Evolutionary conservation across 2,113 vertebrate species (phyloP).

Genomic region (Gallinago jamesoni): DNA sequence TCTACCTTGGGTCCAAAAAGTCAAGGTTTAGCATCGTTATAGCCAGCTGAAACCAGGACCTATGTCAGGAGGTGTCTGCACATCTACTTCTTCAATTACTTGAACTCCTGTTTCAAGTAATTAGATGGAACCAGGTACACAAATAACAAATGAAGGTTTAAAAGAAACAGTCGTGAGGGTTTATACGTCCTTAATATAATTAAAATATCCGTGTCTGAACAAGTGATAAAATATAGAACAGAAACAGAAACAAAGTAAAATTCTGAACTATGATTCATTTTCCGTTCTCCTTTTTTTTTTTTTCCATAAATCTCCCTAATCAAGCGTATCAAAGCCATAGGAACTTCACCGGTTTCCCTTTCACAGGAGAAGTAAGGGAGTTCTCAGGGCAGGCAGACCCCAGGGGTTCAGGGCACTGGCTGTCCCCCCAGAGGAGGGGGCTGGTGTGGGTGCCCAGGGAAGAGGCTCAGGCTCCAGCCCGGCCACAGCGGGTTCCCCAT

Average conservation of each 20-base stretch:
- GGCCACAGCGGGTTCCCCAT: neutral
- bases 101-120: neutral
- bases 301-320: neutral
- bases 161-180: neutral
- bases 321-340: neutral
- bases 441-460: neutral
- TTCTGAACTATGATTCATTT: neutral
- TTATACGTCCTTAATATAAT: neutral
- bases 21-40: neutral
- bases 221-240: neutral
- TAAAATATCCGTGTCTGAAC: neutral
- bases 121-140: neutral
- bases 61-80: neutral
- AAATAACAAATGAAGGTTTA: neutral
- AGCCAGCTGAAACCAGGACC: neutral
- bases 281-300: neutral
- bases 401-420: neutral
- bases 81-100: rapidly evolving
- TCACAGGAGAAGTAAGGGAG: neutral
- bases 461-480: neutral
- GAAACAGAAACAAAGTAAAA: neutral
- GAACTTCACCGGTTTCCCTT: neutral
- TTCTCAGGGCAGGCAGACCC: neutral
- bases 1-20: neutral
- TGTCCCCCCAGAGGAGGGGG: no score